Conservation (phyloP, 2,797 vertebrate genomes). For the Clarias fuscus region DNA sequence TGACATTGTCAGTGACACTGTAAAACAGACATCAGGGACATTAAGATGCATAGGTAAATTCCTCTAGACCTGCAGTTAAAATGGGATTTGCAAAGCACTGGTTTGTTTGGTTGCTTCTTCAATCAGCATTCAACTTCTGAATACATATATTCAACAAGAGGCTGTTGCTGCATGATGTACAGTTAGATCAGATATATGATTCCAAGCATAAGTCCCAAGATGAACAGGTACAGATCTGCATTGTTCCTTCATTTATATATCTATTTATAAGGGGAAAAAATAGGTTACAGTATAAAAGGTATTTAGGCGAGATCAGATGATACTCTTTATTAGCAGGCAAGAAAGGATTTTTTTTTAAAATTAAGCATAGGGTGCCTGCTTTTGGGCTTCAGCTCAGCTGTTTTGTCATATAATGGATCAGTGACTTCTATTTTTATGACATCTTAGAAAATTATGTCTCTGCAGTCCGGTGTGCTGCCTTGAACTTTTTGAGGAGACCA, state of each 20-base stretch:
- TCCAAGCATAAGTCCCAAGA: neutral
- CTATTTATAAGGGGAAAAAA: neutral
- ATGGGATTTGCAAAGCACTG: neutral
- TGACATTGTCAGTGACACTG: neutral
- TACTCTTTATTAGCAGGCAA: constrained; percentile 13
- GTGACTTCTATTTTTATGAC: constrained; percentile 39
- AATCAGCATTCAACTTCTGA: neutral
- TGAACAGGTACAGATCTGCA: no score
- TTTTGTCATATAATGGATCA: constrained; percentile 13
- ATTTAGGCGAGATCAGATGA: neutral
- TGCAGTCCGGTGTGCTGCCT: neutral
- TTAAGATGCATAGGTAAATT: neutral
- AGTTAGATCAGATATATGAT: neutral
- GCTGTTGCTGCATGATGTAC: neutral
- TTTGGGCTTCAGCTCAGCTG: neutral
- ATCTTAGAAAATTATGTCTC: constrained; percentile 20
- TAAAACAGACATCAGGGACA: neutral
- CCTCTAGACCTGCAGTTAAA: neutral
- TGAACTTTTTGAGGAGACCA: constrained; percentile 26
- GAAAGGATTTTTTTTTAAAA: neutral
- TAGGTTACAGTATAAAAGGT: neutral
- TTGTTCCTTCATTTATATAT: neutral
- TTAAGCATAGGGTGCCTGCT: no score
- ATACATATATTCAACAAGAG: neutral
- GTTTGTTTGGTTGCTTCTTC: neutral